These are phyloP conservation scores for Leptinotarsa juncta DNA, from an alignment of 2,888 invertebrate species.

Conservation along the genomic window DNA sequence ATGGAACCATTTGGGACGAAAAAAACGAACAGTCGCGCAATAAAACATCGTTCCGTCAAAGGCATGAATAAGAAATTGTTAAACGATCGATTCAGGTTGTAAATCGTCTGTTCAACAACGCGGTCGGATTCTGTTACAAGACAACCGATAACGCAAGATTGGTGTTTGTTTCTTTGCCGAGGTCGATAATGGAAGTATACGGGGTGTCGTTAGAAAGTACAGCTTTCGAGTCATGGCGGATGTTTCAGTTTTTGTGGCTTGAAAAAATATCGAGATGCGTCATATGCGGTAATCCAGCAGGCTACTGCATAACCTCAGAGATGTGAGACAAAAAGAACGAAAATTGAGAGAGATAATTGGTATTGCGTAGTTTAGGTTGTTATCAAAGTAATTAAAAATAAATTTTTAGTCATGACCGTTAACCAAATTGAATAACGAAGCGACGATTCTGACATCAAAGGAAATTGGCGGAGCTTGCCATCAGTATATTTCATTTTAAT, in stretches of 20 bases:
- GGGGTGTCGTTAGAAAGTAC: background rate
- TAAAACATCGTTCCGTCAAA: conserved; percentile 40
- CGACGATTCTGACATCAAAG: too few species aligned
- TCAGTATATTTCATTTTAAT: too few species aligned
- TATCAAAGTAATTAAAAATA: too few species aligned
- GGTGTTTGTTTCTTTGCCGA: background rate
- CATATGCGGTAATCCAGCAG: too few species aligned
- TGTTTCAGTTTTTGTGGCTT: background rate
- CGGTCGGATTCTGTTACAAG: conserved; percentile 31
- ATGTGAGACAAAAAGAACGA: too few species aligned
- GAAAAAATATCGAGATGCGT: too few species aligned
- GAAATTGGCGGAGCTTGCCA: too few species aligned
- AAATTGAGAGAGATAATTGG: too few species aligned
- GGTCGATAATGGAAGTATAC: background rate
- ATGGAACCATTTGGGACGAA: conserved; percentile 34
- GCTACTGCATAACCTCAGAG: too few species aligned
- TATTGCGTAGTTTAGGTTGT: too few species aligned
- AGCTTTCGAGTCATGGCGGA: background rate
- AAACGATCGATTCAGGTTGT: conserved; percentile 41
- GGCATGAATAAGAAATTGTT: conserved; percentile 43
- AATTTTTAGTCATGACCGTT: too few species aligned
- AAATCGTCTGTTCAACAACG: conserved; percentile 39
- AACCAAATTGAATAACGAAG: too few species aligned
- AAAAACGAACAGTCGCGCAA: conserved; percentile 40
- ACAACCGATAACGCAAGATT: conserved; percentile 18